Evolutionary conservation across 2,888 invertebrate species (phyloP), one percentile per base, ranked within the genome.

Genomic region (Podabrus alpinus): DNA sequence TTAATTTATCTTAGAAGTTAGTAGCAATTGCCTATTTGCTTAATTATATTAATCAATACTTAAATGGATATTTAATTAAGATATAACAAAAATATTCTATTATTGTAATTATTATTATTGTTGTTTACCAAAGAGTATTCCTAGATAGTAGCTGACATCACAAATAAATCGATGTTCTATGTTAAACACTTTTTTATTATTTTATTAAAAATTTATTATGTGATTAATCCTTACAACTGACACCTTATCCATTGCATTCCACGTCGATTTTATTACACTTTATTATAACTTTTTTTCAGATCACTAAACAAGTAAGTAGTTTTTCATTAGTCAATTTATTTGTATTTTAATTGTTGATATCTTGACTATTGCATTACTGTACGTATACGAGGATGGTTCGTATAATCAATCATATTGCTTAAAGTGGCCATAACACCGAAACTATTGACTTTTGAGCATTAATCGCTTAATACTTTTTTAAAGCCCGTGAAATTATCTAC

Each of bases 161-260:
- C 16, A 67, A 73, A 73, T 73, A 76, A 76, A 76, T 73, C 62
- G 64, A 71, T 76, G 71, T 76, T 76, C 21, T 71, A 73, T 73
- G 71, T 76, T 71, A 25, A 70, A 19, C 15, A 45, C 45, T 45
- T 45, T 45, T 45, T 45, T 45, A 7, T 45, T 45, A 13, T 29
- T 45, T n/a, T 45, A 45, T 45, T 45, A n/a, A n/a, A 45, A 45
- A 5, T 45, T 45, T 45, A 19, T 59, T 21, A 66, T 62, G 21
- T 45, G 66, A 67, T 24, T 68, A 70, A 59, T 71, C 73, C 76
- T 68, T 71, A 76, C 68, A 73, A 59, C 66, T 15, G 45, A 75
- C 75, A 70, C 75, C 75, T 75, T 72, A 69, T 75, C 75, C 75
- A 69, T 68, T 68, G 73, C 72, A 73, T 75, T 76, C 76, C 73